These are phyloP conservation scores for Dicycla oo DNA, from an alignment of 2,888 invertebrate genomes.

Conservation along the genomic window DNA sequence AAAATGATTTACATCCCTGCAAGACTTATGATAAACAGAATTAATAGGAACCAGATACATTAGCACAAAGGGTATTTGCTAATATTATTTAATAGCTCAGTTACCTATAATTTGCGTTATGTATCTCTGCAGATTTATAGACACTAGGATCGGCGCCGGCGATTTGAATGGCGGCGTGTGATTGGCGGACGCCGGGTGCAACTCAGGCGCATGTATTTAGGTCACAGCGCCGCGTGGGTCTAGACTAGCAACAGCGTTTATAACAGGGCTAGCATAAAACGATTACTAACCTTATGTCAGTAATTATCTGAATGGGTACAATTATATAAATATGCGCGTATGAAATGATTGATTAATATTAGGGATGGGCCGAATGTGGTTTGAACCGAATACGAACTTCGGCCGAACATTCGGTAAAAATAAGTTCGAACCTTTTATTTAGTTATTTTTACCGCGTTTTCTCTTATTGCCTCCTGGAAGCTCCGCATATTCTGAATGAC, in stretches of 20 bases:
- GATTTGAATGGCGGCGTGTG: constrained; percentile 84
- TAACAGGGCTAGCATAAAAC: constrained; percentile 65
- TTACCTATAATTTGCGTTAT: constrained; percentile 79
- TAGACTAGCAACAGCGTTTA: constrained; percentile 82
- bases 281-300: constrained; percentile 58
- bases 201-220: constrained; percentile 86
- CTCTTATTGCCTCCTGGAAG: too few species aligned
- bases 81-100: constrained; percentile 80
- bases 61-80: constrained; percentile 80
- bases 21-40: constrained; percentile 51
- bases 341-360: constrained; percentile 43
- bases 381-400: too few species aligned
- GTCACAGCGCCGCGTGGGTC: constrained; percentile 87
- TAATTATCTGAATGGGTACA: constrained; percentile 56
- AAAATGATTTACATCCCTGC: constrained; percentile 49
- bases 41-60: constrained; percentile 60
- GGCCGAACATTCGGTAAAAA: too few species aligned
- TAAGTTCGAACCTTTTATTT: too few species aligned
- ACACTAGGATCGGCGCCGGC: constrained; percentile 83
- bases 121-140: constrained; percentile 80
- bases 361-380: too few species aligned
- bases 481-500: too few species aligned
- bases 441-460: too few species aligned
- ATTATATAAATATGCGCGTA: constrained; percentile 45
- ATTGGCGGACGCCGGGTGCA: constrained; percentile 86